Evolutionary conservation across 2,113 vertebrate genomes (phyloP), one percentile per base, ranked within the genome.

Genomic region (Panthera leo): DNA sequence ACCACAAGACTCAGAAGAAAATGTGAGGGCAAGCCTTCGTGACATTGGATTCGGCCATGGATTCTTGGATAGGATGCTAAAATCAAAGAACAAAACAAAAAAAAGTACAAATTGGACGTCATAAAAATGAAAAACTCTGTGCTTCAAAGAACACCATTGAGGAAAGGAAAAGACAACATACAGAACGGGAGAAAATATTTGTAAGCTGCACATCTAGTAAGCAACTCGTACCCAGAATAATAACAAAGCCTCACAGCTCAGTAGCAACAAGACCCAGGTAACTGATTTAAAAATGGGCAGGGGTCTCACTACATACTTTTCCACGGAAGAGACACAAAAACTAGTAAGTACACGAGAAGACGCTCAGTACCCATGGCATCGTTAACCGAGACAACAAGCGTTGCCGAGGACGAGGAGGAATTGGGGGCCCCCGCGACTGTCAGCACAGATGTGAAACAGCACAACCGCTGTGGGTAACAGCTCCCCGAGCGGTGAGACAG

Each of bases 351-450:
- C 34, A 1, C 0, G 19, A 15, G 23, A 73, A 55, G 55, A 75
- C 0, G 45, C 27, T 19, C 3, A 0, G 13, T 0, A 15, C 23
- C 55, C 1, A 1, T 1, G 14, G 34, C 36, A 0, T 34, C 0
- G 1, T 1, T 4, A 2, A 5, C 19, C 42, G 21, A 61, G 39
- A 4, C 3, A 27, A 13, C n/a, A 5, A 42, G 42, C 19, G 4
- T 8, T 11, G 36, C 16, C 0, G 4, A 71, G 53, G 76, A 48
- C 3, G 3, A 4, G 67, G 29, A 51, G 14, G 36, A 23, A 23
- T 14, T 5, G 0, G 0, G 3, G 58, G 61, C 13, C 29, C 34
- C 7, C 31, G 1, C 5, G 1, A 0, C 6, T 2, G 45, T n/a
- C 5, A 42, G 79, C 13, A 18, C 53, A 19, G 23, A 21, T 0